Percentiles rank a stretch among this genome's conserved stretches.
phyloP scores from a whole-genome alignment of 2,888 invertebrate species.

The Ceraclea dissimilis region DNA sequence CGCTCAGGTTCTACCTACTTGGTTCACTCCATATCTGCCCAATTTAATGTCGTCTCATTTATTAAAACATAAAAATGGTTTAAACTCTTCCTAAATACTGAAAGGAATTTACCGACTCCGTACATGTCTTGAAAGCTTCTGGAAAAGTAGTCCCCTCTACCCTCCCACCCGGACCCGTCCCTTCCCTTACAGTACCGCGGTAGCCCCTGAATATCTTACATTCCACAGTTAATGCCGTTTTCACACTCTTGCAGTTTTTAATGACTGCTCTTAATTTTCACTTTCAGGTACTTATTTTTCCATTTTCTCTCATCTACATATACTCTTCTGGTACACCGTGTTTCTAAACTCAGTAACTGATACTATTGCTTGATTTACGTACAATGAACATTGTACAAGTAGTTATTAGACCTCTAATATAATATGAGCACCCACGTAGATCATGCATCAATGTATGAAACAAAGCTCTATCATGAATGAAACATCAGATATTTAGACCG shows the following conservation, averaged over 20 bases:
- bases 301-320: too few relatives aligned
- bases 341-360: too few relatives aligned
- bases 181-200: background rate
- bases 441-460: too few relatives aligned
- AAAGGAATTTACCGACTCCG: slow-evolving; percentile 17
- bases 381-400: too few relatives aligned
- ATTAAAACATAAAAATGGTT: slow-evolving; percentile 27
- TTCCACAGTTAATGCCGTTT: slow-evolving; percentile 1
- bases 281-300: too few relatives aligned
- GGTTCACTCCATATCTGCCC: slow-evolving; percentile 25
- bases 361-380: too few relatives aligned
- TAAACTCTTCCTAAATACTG: slow-evolving; percentile 25
- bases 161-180: slow-evolving; percentile 4
- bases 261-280: too few relatives aligned
- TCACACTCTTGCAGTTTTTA: background rate
- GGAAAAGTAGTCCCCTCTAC: slow-evolving; percentile 8
- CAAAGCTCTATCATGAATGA: too few relatives aligned
- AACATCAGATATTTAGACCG: too few relatives aligned
- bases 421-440: too few relatives aligned
- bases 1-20: slow-evolving; percentile 3
- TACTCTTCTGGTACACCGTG: too few relatives aligned
- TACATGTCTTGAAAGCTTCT: slow-evolving; percentile 7
- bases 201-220: slow-evolving; percentile 2
- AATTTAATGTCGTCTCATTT: slow-evolving; percentile 26
- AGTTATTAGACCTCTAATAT: too few relatives aligned